These are phyloP conservation scores for Canis aureus DNA, from an alignment of 2,113 vertebrate genomes.

Conservation along the genomic window DNA sequence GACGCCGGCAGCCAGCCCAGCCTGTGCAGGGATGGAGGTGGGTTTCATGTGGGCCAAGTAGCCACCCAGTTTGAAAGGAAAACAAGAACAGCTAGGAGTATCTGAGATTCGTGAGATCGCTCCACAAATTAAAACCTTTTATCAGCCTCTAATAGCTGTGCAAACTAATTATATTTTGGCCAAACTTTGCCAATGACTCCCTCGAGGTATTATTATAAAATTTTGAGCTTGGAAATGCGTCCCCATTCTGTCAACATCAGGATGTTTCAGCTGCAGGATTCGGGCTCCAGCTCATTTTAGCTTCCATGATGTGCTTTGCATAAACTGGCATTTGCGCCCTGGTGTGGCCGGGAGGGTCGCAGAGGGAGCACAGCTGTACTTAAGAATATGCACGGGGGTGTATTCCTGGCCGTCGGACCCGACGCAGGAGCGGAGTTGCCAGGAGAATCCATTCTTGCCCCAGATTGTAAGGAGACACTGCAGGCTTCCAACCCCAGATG, in stretches of 20 bases:
- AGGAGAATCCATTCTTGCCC: not conserved
- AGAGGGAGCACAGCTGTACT: not conserved
- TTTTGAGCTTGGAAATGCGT: constrained; percentile 86
- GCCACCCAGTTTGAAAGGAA: not conserved
- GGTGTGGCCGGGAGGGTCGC: not conserved
- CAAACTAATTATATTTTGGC: constrained; percentile 91
- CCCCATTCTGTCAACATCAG: constrained; percentile 91
- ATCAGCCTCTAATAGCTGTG: constrained; percentile 89
- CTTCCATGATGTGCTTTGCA: constrained; percentile 82
- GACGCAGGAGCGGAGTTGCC: not conserved
- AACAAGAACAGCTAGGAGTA: constrained; percentile 70
- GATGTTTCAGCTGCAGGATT: constrained; percentile 84
- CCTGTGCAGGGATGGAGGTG: not conserved
- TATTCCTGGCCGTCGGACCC: not conserved
- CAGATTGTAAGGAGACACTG: not conserved
- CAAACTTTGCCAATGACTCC: constrained; percentile 88
- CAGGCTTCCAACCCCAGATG: not conserved
- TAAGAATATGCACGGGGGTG: not conserved
- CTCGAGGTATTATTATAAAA: constrained; percentile 89
- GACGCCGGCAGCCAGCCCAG: rapidly evolving
- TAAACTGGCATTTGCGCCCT: constrained; percentile 69
- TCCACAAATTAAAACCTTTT: constrained; percentile 90
- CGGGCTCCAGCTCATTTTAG: constrained; percentile 73
- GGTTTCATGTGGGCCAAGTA: not conserved
- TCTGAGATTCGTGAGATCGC: constrained; percentile 85